phyloP scores from a whole-genome alignment of 2,888 invertebrate species.

The Subacronicta megacephala region DNA sequence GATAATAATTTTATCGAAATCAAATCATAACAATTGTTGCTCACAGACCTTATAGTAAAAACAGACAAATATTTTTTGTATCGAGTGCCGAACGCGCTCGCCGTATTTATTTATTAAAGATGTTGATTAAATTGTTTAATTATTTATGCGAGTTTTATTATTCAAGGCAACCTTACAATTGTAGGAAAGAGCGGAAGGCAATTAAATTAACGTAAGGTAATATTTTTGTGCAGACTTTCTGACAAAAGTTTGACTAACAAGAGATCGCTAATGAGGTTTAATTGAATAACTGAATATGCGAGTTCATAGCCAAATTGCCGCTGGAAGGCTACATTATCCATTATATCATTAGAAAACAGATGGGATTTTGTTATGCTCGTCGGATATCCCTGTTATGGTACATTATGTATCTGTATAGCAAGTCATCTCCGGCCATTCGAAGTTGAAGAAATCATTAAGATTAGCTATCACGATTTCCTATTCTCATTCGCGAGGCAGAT shows the following conservation, averaged over 20 bases:
- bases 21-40: conserved; percentile 19
- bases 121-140: conserved; percentile 40
- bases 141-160: conserved; percentile 46
- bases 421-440: conserved; percentile 37
- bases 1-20: conserved; percentile 23
- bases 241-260: conserved; percentile 42
- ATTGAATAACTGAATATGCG: conserved; percentile 43
- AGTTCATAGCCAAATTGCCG: conserved; percentile 22
- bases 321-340: conserved; percentile 27
- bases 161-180: conserved; percentile 43
- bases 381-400: conserved; percentile 17
- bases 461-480: conserved; percentile 36
- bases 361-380: conserved; percentile 13
- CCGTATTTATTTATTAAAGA: conserved; percentile 41
- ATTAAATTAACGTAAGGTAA: conserved; percentile 33
- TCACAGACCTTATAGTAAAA: conserved; percentile 14
- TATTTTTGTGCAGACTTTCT: conserved; percentile 37
- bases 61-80: conserved; percentile 14
- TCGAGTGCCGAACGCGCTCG: conserved; percentile 25
- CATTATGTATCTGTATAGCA: conserved; percentile 32
- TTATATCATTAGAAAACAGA: conserved; percentile 3
- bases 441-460: conserved; percentile 37
- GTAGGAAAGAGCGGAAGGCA: conserved; percentile 48
- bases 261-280: conserved; percentile 45
- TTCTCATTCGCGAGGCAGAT: conserved; percentile 37